Percentiles rank a stretch among this genome's conserved stretches.
Conservation (phyloP, 2,797 vertebrate genomes). For the Trachurus trachurus region DNA sequence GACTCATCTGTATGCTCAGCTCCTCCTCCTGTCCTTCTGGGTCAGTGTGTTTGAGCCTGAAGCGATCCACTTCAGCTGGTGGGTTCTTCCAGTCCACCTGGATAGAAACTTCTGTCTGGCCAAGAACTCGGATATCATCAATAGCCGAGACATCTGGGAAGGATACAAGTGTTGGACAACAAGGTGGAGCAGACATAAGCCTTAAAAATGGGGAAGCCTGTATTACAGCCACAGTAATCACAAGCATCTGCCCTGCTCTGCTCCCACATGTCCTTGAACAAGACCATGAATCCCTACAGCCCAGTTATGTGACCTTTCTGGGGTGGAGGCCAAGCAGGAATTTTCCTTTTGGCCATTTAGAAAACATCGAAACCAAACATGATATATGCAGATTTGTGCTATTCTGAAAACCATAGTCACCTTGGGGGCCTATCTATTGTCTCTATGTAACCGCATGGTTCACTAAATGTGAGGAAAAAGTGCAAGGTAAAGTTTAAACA, state of each 20-base stretch:
- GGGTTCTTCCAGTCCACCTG: constrained; percentile 94
- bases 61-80: constrained; percentile 86
- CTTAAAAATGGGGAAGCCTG: constrained; percentile 23
- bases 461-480: background rate
- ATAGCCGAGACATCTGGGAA: constrained; percentile 82
- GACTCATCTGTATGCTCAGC: constrained; percentile 84
- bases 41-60: constrained; percentile 87
- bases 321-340: background rate
- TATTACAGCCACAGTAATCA: constrained; percentile 39
- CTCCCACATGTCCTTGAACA: constrained; percentile 20
- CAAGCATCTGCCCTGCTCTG: constrained; percentile 34
- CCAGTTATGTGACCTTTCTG: constrained; percentile 25
- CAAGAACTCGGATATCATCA: constrained; percentile 85
- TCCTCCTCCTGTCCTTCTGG: constrained; percentile 82
- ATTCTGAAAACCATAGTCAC: too few relatives aligned
- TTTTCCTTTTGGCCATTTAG: constrained; percentile 10
- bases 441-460: background rate
- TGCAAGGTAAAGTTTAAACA: background rate
- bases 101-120: constrained; percentile 89
- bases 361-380: constrained; percentile 14
- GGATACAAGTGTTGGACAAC: constrained; percentile 33
- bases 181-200: constrained; percentile 41
- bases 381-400: background rate
- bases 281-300: constrained; percentile 1
- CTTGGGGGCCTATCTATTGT: background rate